Percentiles rank a stretch among this genome's conserved stretches.
These are phyloP conservation scores for Athripsodes cinereus DNA, from an alignment of 2,888 invertebrate species.

Conservation along the genomic window DNA sequence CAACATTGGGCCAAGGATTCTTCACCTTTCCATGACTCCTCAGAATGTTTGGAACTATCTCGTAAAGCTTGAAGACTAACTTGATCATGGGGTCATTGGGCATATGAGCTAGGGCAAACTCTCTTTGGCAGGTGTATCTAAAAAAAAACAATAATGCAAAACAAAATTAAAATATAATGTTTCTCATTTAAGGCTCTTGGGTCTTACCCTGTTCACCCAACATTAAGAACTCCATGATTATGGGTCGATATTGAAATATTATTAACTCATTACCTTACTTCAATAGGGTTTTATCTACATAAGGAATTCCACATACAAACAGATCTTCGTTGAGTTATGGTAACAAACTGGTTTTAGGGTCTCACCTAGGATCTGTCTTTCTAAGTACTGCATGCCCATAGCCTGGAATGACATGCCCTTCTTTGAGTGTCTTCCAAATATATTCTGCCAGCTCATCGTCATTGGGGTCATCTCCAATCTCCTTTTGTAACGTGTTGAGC, in stretches of 20 bases:
- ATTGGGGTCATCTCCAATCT: constrained; percentile 67
- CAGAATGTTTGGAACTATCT: constrained; percentile 76
- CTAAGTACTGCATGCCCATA: constrained; percentile 87
- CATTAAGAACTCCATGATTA: too few species aligned
- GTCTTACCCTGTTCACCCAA: too few species aligned
- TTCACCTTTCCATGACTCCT: constrained; percentile 80
- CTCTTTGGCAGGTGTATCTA: constrained; percentile 73
- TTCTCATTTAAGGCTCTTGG: too few species aligned
- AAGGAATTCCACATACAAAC: too few species aligned
- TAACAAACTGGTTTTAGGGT: too few species aligned
- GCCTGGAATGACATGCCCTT: constrained; percentile 80
- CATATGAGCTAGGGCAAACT: constrained; percentile 80
- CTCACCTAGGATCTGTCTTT: constrained; percentile 68
- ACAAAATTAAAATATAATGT: too few species aligned
- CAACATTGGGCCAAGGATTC: constrained; percentile 93
- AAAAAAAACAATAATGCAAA: too few species aligned
- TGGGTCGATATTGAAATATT: too few species aligned
- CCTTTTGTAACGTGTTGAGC: constrained; percentile 70
- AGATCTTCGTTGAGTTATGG: too few species aligned
- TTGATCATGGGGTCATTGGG: constrained; percentile 75
- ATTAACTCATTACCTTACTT: too few species aligned
- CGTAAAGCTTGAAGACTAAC: constrained; percentile 75
- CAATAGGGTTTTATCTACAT: too few species aligned
- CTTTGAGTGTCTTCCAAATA: constrained; percentile 85
- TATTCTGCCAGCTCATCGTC: constrained; percentile 83